Conservation (phyloP, 2,113 vertebrate genomes). For the Hypanus sabinus region DNA sequence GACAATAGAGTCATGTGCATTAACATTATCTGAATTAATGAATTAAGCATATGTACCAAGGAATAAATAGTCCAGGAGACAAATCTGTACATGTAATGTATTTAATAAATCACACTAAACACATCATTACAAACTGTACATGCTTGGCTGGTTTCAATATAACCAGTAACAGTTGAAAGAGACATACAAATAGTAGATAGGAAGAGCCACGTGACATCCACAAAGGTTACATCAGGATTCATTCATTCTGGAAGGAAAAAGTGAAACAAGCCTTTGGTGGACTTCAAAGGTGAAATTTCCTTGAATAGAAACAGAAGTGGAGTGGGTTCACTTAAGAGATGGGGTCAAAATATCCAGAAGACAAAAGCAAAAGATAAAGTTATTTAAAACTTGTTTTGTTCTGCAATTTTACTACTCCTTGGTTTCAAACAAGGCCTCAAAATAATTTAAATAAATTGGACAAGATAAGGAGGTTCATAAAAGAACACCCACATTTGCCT, state of each 20-base stretch:
- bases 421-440: too few species aligned
- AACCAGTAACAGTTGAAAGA: not conserved
- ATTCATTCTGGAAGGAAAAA: not conserved
- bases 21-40: not conserved
- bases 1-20: not conserved
- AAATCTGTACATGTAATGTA: slow-evolving; percentile 9
- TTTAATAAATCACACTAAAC: slow-evolving; percentile 29
- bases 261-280: not conserved
- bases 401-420: too few species aligned
- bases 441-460: too few species aligned
- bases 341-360: too few species aligned
- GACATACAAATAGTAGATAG: slow-evolving; percentile 18
- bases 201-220: not conserved
- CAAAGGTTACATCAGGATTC: slow-evolving; percentile 6
- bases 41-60: not conserved
- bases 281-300: not conserved
- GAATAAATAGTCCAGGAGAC: not conserved
- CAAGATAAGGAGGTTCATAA: too few species aligned
- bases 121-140: slow-evolving; percentile 33
- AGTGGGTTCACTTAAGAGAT: too few species aligned
- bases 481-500: too few species aligned
- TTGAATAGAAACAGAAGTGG: not conserved
- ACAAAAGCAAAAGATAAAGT: too few species aligned
- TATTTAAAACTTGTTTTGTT: too few species aligned
- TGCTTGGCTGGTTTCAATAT: slow-evolving; percentile 13